These are phyloP conservation scores for Ethmia dodecea DNA, from an alignment of 2,888 invertebrate species.

Conservation along the genomic window DNA sequence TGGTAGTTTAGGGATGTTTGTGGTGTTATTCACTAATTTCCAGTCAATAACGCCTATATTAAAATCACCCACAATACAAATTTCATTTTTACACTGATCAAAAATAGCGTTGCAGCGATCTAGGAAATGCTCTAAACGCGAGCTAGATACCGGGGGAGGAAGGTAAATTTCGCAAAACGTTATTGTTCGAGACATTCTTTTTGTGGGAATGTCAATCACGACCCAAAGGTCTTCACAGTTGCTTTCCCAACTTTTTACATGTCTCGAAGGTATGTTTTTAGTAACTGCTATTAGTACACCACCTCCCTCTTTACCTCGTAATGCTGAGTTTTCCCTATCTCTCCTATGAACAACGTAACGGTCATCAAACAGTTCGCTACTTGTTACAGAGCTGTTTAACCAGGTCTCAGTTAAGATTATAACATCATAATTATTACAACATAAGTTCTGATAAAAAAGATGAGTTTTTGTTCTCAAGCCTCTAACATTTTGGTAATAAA, in stretches of 20 bases:
- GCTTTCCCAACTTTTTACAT: conserved; percentile 11
- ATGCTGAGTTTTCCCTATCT: conserved; percentile 17
- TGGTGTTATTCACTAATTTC: neutral
- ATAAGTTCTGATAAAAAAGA: conserved; percentile 13
- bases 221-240: conserved; percentile 14
- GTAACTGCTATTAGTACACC: conserved; percentile 17
- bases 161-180: neutral
- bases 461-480: conserved; percentile 18
- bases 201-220: neutral
- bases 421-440: conserved; percentile 16
- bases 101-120: neutral
- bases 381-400: conserved; percentile 11
- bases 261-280: conserved; percentile 3
- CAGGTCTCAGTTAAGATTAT: conserved; percentile 16
- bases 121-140: neutral
- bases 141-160: neutral
- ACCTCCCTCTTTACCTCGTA: conserved; percentile 13
- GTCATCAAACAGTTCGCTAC: conserved; percentile 17
- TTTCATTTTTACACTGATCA: too few relatives aligned
- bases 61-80: conserved; percentile 7
- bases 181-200: neutral
- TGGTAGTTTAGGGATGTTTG: neutral
- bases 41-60: conserved; percentile 4
- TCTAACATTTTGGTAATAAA: conserved; percentile 19
- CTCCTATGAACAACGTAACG: conserved; percentile 18